phyloP scores from a whole-genome alignment of 2,113 vertebrate species.

The Scomber scombrus region DNA sequence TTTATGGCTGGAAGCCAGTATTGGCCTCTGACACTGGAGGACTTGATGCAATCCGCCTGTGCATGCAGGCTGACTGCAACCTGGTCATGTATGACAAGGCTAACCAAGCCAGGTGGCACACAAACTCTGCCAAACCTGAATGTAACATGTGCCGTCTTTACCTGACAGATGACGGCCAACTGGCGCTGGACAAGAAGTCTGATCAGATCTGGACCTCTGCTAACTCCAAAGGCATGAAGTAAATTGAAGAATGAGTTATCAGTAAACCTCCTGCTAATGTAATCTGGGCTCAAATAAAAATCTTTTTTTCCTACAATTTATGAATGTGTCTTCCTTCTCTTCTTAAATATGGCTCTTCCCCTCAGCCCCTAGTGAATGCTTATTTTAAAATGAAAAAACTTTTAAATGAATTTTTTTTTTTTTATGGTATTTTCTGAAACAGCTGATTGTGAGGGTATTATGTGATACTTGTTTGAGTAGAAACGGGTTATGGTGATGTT shows the following conservation, averaged over 20 bases:
- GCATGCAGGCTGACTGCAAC: conserved; percentile 72
- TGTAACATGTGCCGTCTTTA: conserved; percentile 35
- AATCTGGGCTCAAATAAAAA: too few species aligned
- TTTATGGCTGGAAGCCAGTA: conserved; percentile 55
- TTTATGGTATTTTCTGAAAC: too few species aligned
- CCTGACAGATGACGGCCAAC: conserved; percentile 30
- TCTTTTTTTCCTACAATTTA: too few species aligned
- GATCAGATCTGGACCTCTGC: conserved; percentile 40
- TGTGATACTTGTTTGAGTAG: too few species aligned
- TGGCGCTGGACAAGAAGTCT: conserved; percentile 30
- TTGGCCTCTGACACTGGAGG: neutral
- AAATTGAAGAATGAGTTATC: neutral
- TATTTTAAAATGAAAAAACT: too few species aligned
- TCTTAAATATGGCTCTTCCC: too few species aligned
- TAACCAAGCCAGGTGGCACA: conserved; percentile 10
- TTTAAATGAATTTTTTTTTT: too few species aligned
- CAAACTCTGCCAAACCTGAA: fast-evolving
- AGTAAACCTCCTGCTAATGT: too few species aligned
- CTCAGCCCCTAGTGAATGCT: too few species aligned
- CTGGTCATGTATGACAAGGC: conserved; percentile 61
- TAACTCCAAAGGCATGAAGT: neutral
- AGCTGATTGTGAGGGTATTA: too few species aligned
- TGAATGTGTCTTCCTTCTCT: too few species aligned
- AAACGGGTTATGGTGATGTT: too few species aligned
- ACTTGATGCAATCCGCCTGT: neutral